Conservation (phyloP, 1,140 invertebrate species). For the Caenorhabditis inopinata region DNA sequence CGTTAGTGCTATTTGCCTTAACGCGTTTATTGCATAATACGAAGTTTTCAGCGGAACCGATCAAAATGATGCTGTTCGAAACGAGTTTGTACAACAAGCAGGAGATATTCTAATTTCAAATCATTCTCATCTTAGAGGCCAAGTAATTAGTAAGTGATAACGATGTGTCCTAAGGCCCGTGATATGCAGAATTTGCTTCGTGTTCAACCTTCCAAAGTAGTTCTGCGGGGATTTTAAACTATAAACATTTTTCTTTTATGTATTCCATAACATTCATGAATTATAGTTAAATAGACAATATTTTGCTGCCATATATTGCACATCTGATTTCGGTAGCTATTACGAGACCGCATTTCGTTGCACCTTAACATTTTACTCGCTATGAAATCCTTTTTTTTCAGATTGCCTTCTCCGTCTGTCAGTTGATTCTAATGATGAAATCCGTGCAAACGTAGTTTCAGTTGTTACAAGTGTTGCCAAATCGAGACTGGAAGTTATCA, state of each 20-base stretch:
- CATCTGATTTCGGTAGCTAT: too few species aligned
- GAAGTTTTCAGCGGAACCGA: neutral
- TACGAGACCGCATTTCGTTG: too few species aligned
- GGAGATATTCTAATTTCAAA: neutral
- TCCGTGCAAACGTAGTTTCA: neutral
- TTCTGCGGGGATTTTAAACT: too few species aligned
- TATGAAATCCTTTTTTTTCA: too few species aligned
- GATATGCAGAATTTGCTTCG: too few species aligned
- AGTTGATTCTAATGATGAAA: neutral
- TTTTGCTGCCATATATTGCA: too few species aligned
- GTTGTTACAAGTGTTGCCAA: neutral
- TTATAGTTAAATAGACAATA: too few species aligned
- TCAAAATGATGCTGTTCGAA: neutral
- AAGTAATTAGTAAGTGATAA: conserved; percentile 6
- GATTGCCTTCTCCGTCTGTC: neutral
- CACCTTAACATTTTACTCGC: too few species aligned
- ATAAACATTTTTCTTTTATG: too few species aligned
- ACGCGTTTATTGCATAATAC: neutral
- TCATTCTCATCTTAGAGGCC: conserved; percentile 4
- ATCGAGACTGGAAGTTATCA: neutral
- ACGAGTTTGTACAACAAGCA: neutral
- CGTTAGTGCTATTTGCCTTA: neutral
- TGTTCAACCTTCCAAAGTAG: too few species aligned
- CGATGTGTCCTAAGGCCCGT: too few species aligned
- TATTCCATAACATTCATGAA: too few species aligned